Percentiles rank a stretch among this genome's conserved stretches.
phyloP scores from a whole-genome alignment of 2,888 invertebrate species.

The Dicyrtomina minuta region DNA sequence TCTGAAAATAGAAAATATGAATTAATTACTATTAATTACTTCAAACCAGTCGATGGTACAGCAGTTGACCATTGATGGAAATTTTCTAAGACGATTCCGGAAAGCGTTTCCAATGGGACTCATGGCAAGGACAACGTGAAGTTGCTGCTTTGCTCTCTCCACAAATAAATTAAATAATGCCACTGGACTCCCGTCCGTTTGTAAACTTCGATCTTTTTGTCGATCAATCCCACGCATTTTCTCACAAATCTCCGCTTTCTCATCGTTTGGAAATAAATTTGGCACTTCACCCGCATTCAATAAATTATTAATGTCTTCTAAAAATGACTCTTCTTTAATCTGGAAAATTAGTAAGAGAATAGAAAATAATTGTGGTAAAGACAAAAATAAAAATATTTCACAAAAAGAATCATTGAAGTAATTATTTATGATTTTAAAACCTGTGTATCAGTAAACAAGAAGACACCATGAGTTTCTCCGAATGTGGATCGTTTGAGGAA shows the following conservation, averaged over 20 bases:
- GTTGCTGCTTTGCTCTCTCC: constrained; percentile 80
- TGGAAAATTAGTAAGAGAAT: constrained; percentile 60
- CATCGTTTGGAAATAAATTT: constrained; percentile 80
- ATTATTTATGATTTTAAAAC: constrained; percentile 56
- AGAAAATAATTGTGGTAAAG: constrained; percentile 18
- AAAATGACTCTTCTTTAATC: constrained; percentile 88
- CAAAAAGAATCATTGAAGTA: not conserved
- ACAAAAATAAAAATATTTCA: too few species aligned
- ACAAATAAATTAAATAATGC: constrained; percentile 90
- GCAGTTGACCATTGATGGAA: constrained; percentile 89
- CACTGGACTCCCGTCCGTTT: constrained; percentile 87
- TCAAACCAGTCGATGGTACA: constrained; percentile 97
- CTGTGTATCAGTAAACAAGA: constrained; percentile 88
- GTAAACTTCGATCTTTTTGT: constrained; percentile 75
- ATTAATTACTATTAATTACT: constrained; percentile 58
- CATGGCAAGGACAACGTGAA: constrained; percentile 87
- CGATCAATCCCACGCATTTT: constrained; percentile 87
- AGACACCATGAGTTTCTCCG: constrained; percentile 82
- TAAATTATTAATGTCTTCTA: constrained; percentile 90
- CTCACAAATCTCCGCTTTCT: constrained; percentile 86
- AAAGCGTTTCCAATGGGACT: constrained; percentile 86
- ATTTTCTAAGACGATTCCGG: constrained; percentile 79
- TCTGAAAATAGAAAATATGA: not conserved
- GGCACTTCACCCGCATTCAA: constrained; percentile 92
- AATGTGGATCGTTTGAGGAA: constrained; percentile 78